Percentiles rank a stretch among this genome's conserved stretches.
Conservation (phyloP, 2,888 invertebrate genomes). For the Steinernema carpocapsae region DNA sequence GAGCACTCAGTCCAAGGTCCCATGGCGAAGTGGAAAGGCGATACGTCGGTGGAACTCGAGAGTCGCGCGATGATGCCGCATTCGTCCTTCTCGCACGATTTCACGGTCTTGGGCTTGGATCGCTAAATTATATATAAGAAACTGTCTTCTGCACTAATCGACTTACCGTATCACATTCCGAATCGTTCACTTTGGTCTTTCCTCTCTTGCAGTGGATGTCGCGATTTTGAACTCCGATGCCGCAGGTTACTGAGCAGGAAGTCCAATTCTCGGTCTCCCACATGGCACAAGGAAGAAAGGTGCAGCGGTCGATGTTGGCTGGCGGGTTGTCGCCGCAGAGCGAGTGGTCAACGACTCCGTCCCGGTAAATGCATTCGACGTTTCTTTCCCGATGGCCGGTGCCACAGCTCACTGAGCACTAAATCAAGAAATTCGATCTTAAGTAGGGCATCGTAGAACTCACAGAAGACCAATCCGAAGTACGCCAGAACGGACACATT, state of each 20-base stretch:
- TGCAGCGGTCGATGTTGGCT: slow-evolving; percentile 51
- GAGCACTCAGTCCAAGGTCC: slow-evolving; percentile 69
- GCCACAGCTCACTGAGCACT: slow-evolving; percentile 69
- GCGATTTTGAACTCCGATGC: slow-evolving; percentile 45
- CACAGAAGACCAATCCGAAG: slow-evolving; percentile 70
- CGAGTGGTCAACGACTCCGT: slow-evolving; percentile 61
- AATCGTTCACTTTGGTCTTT: slow-evolving; percentile 36
- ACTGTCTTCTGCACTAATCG: background rate
- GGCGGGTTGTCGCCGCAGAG: slow-evolving; percentile 60
- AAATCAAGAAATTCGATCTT: too few species aligned
- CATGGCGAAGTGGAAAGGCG: slow-evolving; percentile 56
- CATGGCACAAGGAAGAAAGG: slow-evolving; percentile 56
- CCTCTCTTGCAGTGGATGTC: slow-evolving; percentile 38
- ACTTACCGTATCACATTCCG: slow-evolving; percentile 34
- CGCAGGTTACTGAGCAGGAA: slow-evolving; percentile 61
- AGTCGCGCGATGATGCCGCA: slow-evolving; percentile 41
- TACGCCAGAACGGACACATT: slow-evolving; percentile 71
- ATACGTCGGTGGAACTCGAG: slow-evolving; percentile 19
- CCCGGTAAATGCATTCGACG: slow-evolving; percentile 63
- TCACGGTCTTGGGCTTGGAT: slow-evolving; percentile 43
- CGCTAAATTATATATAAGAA: slow-evolving; percentile 38
- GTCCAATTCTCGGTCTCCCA: slow-evolving; percentile 62
- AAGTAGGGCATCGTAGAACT: slow-evolving; percentile 40
- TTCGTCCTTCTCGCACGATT: slow-evolving; percentile 53
- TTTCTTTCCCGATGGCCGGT: slow-evolving; percentile 57